Percentiles rank a stretch among this genome's conserved stretches.
These are phyloP conservation scores for Sebastes elongatus DNA, from an alignment of 2,797 vertebrate genomes.

Conservation along the genomic window DNA sequence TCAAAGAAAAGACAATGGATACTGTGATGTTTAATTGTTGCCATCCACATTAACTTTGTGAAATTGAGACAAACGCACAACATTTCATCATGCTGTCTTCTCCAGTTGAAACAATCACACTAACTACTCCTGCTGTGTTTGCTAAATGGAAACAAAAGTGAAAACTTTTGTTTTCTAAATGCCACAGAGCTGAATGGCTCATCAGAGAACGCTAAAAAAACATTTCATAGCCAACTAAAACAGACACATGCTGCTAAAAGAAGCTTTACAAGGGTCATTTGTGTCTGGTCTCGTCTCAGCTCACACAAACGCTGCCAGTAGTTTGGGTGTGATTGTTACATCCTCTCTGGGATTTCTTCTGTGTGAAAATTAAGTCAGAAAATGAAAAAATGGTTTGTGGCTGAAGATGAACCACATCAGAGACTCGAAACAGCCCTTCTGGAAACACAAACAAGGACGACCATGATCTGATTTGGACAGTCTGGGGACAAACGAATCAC, in stretches of 20 bases:
- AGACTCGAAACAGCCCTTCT: background rate
- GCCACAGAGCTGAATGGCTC: constrained; percentile 22
- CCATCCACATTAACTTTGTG: background rate
- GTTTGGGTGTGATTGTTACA: background rate
- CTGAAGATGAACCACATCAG: background rate
- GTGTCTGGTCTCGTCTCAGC: constrained; percentile 3
- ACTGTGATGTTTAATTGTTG: background rate
- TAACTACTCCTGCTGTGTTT: constrained; percentile 5
- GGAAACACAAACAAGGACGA: constrained; percentile 13
- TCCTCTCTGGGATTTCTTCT: background rate
- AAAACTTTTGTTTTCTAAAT: constrained; percentile 6
- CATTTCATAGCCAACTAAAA: constrained; percentile 53
- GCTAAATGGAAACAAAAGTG: constrained; percentile 11
- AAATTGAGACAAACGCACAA: background rate
- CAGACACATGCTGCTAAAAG: constrained; percentile 15
- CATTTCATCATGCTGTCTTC: background rate
- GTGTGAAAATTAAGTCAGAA: constrained; percentile 1
- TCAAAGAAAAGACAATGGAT: background rate
- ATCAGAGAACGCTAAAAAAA: constrained; percentile 34
- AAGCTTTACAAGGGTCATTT: constrained; percentile 20
- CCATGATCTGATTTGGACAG: constrained; percentile 23
- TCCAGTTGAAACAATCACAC: background rate
- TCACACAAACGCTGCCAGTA: constrained; percentile 3
- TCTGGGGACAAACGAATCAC: constrained; percentile 24
- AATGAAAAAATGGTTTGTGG: background rate